These are phyloP conservation scores for Scomber japonicus DNA, from an alignment of 2,113 vertebrate genomes.

Conservation along the genomic window DNA sequence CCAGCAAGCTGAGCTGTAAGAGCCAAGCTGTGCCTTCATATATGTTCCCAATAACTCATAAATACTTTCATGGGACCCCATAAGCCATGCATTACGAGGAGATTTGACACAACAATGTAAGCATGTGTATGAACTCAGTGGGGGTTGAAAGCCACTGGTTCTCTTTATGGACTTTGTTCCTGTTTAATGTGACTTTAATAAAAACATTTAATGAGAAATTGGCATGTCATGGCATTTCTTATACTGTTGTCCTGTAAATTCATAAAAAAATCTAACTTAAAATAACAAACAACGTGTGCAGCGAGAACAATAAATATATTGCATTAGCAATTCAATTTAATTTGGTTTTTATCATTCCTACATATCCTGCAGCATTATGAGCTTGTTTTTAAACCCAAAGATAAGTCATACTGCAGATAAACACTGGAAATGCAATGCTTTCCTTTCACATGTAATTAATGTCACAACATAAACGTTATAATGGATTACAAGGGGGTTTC, in stretches of 20 bases:
- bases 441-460: too few species aligned
- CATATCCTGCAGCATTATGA: not conserved
- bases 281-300: not conserved
- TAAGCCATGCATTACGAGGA: conserved; percentile 66
- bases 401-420: not conserved
- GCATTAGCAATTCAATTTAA: not conserved
- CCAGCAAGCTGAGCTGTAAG: conserved; percentile 55
- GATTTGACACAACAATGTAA: conserved; percentile 56
- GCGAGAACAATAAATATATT: not conserved
- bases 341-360: conserved; percentile 25
- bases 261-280: not conserved
- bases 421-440: not conserved
- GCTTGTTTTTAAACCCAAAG: conserved; percentile 8
- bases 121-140: conserved; percentile 35
- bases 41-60: conserved; percentile 73
- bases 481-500: not conserved
- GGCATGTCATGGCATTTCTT: conserved; percentile 5
- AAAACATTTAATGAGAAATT: conserved; percentile 32
- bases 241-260: conserved; percentile 12
- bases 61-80: conserved; percentile 73
- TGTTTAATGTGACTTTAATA: conserved; percentile 29
- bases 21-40: conserved; percentile 66
- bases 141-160: conserved; percentile 34
- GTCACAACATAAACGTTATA: not conserved
- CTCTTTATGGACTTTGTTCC: conserved; percentile 16